Evolutionary conservation across 2,888 invertebrate species (phyloP), one percentile per base, ranked within the genome.

Genomic region (Chrysotoxum bicinctum): DNA sequence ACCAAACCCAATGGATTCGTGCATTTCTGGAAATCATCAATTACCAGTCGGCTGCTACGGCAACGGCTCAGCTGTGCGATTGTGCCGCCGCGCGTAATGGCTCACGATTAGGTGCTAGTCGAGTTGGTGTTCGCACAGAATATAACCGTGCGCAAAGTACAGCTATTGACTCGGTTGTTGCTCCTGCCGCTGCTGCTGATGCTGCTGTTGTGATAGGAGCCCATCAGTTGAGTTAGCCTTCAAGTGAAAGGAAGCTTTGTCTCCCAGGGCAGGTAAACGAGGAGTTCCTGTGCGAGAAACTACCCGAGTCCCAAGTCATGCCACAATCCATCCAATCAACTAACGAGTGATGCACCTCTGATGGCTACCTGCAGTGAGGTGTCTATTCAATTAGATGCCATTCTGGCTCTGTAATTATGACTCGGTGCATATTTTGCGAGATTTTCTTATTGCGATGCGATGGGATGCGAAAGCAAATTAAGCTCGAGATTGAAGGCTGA

Each of bases 311-410:
- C 45, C 21, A 68, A 66, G 37, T 64, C 45, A 48, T 64, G 52
- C 37, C 64, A 75, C 21, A 69, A 64, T 64, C 80, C 69, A 77
- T 72, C 62, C 40, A 74, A 52, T 62, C 69, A 70, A 64, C 76
- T 58, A 77, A 72, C 62, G 43, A 77, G 69, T 62, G 72, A 77
- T 52, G 70, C 68, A 54, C 64, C 64, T 50, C 68, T 76, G 84
- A 81, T 76, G 85, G 77, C 85, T 81, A 76, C 81, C 73, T 77
- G 69, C 68, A 64, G 76, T 76, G 76, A 72, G 73, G 76, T 81
- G 85, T 85, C 85, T 77, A 81, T 85, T 85, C 81, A 85, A 85
- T 85, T 80, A 85, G 73, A 77, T 69, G 81, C 81, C 69, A 85
- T 85, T 73, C 77, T 60, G 62, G 52, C 58, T 69, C 68, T 40